Conservation (phyloP, 2,113 vertebrate species). For the Micronycteris hirsuta region DNA sequence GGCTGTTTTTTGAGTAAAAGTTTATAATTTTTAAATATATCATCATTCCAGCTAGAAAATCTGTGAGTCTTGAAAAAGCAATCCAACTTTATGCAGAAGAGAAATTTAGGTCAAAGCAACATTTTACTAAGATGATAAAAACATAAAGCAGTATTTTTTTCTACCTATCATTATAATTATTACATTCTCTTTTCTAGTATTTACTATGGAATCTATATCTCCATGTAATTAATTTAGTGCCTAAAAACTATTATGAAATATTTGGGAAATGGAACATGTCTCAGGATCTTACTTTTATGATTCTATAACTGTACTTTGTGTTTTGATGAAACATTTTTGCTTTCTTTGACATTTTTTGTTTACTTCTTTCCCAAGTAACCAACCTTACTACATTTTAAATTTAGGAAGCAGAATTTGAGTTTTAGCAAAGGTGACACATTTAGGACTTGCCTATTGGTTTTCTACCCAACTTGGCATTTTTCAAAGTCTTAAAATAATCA, state of each 20-base stretch:
- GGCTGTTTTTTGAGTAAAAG: not conserved
- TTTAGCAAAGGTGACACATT: constrained; percentile 52
- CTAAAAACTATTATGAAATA: not conserved
- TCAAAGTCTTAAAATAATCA: constrained; percentile 56
- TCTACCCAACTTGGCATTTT: constrained; percentile 46
- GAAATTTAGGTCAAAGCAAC: constrained; percentile 25
- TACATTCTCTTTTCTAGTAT: constrained; percentile 36
- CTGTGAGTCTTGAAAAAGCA: not conserved
- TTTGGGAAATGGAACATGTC: not conserved
- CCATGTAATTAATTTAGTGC: not conserved
- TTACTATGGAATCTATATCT: constrained; percentile 48
- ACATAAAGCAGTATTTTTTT: constrained; percentile 34
- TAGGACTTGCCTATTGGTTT: constrained; percentile 60
- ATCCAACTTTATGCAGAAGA: not conserved
- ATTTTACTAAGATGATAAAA: constrained; percentile 50
- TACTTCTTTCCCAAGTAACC: not conserved
- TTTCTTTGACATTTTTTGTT: constrained; percentile 49
- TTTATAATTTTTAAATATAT: not conserved
- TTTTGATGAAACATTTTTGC: constrained; percentile 36
- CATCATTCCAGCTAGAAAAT: not conserved
- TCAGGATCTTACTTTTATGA: constrained; percentile 50
- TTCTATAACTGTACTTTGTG: constrained; percentile 33
- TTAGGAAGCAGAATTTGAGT: not conserved
- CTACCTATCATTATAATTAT: constrained; percentile 50
- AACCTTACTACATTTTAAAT: constrained; percentile 30